These are phyloP conservation scores for Pristionchus mayeri DNA, from an alignment of 2,888 invertebrate genomes.

Conservation along the genomic window DNA sequence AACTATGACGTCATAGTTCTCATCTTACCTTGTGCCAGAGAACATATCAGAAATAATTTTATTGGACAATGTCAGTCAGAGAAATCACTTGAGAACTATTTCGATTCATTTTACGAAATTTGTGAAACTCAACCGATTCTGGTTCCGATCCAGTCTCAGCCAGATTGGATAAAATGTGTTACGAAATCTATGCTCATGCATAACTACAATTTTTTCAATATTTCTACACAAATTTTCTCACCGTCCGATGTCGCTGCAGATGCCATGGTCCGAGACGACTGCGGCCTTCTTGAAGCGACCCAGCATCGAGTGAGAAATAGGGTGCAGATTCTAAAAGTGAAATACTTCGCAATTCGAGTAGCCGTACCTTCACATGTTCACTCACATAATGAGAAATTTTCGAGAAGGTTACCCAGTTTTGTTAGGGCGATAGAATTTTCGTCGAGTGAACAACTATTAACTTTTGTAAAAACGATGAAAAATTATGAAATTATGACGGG, in stretches of 20 bases:
- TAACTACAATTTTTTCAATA: too few relatives aligned
- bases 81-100: not conserved
- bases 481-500: too few relatives aligned
- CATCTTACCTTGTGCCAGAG: too few relatives aligned
- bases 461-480: too few relatives aligned
- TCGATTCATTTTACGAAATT: not conserved
- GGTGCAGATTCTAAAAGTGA: too few relatives aligned
- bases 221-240: too few relatives aligned
- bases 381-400: not conserved
- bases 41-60: too few relatives aligned
- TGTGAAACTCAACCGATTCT: not conserved
- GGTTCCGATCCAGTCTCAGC: not conserved
- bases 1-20: too few relatives aligned
- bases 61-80: not conserved
- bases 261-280: conserved; percentile 70
- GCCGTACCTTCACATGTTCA: not conserved
- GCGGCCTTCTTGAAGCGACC: conserved; percentile 60
- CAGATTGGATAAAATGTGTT: not conserved
- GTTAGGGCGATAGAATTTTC: too few relatives aligned
- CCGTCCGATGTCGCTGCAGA: conserved; percentile 62
- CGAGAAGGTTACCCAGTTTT: too few relatives aligned
- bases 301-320: conserved; percentile 40
- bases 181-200: too few relatives aligned
- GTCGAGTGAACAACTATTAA: too few relatives aligned
- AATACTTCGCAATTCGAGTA: not conserved